A percentile compares a stretch with the other conserved stretches of the same genome.
Evolutionary conservation across 2,888 invertebrate genomes (phyloP).

Genomic region (Oligia latruncula): DNA sequence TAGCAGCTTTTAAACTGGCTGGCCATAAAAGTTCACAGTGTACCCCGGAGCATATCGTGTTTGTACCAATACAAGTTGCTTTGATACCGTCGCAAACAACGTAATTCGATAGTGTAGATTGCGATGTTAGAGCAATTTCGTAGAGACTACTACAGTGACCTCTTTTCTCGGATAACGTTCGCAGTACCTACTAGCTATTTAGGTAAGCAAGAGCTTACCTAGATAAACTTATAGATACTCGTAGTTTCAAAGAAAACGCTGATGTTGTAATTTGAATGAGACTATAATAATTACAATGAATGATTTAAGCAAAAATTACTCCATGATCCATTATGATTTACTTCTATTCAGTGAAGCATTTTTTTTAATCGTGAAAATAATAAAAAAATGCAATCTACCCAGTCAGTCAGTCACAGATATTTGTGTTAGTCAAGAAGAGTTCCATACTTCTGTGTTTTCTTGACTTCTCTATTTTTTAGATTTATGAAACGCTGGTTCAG

Average conservation of each 20-base stretch:
- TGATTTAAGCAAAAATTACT: background rate
- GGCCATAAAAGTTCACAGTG: constrained; percentile 29
- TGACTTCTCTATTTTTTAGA: background rate
- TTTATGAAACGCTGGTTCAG: background rate
- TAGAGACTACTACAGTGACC: constrained; percentile 29
- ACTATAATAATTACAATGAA: background rate
- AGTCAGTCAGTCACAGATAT: background rate
- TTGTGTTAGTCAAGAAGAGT: background rate
- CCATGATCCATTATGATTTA: background rate
- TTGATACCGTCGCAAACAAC: constrained; percentile 54
- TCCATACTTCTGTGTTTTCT: background rate
- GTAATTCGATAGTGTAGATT: constrained; percentile 51
- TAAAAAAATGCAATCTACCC: background rate
- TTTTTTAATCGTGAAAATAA: background rate
- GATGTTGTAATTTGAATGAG: background rate
- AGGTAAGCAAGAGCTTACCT: constrained; percentile 7
- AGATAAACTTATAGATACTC: background rate
- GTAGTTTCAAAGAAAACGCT: constrained; percentile 1
- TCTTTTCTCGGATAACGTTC: constrained; percentile 31
- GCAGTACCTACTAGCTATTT: constrained; percentile 20
- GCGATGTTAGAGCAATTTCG: constrained; percentile 37
- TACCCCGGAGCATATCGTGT: constrained; percentile 38
- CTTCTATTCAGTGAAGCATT: background rate
- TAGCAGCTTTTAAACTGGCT: constrained; percentile 30
- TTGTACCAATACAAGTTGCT: constrained; percentile 43